These are phyloP conservation scores for Tapirus indicus DNA, from an alignment of 2,797 vertebrate genomes.

Conservation along the genomic window DNA sequence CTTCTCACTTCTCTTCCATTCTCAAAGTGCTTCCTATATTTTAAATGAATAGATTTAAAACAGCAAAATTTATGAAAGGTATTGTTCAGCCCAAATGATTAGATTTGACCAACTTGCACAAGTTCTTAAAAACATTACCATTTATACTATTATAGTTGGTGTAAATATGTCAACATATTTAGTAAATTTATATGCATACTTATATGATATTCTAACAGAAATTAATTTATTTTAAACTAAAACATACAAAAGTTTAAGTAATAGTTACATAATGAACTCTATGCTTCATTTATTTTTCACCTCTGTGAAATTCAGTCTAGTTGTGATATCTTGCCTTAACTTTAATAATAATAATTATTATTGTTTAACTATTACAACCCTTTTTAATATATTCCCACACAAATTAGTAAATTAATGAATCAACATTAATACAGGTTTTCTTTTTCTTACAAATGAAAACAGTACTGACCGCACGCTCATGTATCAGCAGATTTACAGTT, in stretches of 20 bases:
- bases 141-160: background rate
- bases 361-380: background rate
- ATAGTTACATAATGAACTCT: background rate
- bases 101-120: background rate
- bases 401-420: background rate
- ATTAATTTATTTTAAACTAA: slow-evolving; percentile 34
- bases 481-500: slow-evolving; percentile 92
- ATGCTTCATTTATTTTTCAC: background rate
- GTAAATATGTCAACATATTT: background rate
- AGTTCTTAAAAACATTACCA: background rate
- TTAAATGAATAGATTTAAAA: slow-evolving; percentile 56
- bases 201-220: background rate
- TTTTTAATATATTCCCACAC: background rate
- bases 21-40: background rate
- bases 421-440: background rate
- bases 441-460: background rate
- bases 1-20: background rate
- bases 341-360: background rate
- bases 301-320: background rate
- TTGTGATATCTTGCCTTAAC: background rate
- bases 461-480: slow-evolving; percentile 89
- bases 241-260: background rate
- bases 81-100: background rate
- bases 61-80: background rate
- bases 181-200: background rate